Conservation (phyloP, 2,888 invertebrate species). For the Leucophenga maculata region DNA sequence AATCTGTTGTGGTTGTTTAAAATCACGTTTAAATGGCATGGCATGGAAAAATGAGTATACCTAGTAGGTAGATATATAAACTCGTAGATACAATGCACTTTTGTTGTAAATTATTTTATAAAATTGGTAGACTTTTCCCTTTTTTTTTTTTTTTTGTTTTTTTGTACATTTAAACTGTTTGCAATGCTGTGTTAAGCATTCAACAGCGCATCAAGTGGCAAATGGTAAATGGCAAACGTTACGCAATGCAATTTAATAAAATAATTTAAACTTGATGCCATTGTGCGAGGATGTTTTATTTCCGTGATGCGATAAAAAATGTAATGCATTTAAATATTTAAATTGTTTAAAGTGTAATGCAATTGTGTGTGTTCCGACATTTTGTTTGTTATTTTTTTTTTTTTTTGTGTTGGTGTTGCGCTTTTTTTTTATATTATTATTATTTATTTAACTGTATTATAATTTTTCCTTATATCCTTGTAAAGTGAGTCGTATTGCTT, state of each 20-base stretch:
- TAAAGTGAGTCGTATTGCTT: neutral
- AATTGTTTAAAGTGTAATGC: constrained; percentile 1
- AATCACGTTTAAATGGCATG: constrained; percentile 15
- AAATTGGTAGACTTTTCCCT: neutral
- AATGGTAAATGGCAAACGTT: no score
- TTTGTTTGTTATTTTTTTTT: neutral
- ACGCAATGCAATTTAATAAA: no score
- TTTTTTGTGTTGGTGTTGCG: neutral
- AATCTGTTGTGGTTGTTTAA: constrained; percentile 24
- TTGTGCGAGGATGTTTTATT: no score
- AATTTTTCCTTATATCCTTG: neutral
- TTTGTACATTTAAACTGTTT: neutral
- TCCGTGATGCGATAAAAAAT: neutral
- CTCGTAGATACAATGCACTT: neutral
- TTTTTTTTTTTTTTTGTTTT: neutral
- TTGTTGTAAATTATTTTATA: neutral
- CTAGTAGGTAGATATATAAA: neutral
- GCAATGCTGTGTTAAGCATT: no score
- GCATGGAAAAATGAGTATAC: neutral
- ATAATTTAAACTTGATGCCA: no score
- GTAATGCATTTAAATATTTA: neutral
- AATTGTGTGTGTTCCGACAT: neutral
- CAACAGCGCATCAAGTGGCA: no score
- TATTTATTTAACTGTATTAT: neutral
- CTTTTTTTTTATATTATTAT: constrained; percentile 10